Percentiles rank a stretch among this genome's conserved stretches.
phyloP scores from a whole-genome alignment of 2,797 vertebrate species.

The Platalea minor region DNA sequence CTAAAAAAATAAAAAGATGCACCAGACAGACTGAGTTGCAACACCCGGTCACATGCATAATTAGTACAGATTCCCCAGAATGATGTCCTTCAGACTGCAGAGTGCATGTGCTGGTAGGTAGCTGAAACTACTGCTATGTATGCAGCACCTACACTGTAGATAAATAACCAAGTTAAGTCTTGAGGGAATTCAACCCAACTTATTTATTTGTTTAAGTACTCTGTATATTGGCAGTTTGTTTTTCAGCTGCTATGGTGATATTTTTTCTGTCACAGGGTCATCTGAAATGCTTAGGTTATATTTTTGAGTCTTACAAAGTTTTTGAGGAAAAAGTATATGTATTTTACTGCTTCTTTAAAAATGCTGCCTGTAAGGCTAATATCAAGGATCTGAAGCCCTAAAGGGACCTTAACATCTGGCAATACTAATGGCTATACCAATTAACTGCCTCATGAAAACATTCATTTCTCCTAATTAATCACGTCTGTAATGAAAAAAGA shows the following conservation, averaged over 20 bases:
- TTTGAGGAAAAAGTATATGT: neutral
- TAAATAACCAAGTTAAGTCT: neutral
- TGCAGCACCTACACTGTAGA: neutral
- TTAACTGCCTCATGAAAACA: neutral
- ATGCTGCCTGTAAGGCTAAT: neutral
- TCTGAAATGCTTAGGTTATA: neutral
- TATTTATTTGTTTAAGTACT: neutral
- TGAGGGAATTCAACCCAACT: neutral
- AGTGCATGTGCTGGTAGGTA: neutral
- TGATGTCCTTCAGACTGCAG: rapidly evolving
- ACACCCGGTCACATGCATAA: neutral
- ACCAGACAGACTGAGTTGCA: neutral
- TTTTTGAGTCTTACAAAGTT: neutral
- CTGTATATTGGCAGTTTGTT: neutral
- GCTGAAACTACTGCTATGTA: neutral
- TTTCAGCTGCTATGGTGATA: neutral
- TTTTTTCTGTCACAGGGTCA: neutral
- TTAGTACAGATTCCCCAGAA: neutral
- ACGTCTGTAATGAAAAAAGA: neutral
- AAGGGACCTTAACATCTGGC: neutral
- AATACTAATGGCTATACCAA: neutral
- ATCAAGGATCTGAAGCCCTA: neutral
- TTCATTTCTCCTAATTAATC: neutral
- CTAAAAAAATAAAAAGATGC: neutral
- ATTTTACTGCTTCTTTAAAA: neutral